Evolutionary conservation across 2,113 vertebrate genomes (phyloP), one percentile per base, ranked within the genome.

Genomic region (Notothenia rossii): DNA sequence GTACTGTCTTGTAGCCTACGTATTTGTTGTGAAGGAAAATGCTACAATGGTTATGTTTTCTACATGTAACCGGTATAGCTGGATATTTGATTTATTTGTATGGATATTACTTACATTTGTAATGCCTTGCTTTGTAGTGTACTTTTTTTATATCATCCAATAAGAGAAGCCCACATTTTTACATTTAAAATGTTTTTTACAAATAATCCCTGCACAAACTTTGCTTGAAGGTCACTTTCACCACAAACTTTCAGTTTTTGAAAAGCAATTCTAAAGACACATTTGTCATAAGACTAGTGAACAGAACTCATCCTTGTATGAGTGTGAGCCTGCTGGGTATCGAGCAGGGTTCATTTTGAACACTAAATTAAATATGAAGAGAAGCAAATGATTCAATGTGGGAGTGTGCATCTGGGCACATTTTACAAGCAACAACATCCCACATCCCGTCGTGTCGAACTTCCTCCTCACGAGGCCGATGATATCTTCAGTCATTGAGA

Each of bases 401-500:
- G 48, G 8, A 10, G 40, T 61, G 49, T 49, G 60, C 7, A 58
- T 69, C 18, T 22, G 58, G 33, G 18, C 8, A 60, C 62, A n/a
- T 60, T 33, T n/a, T 40, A 20, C 1, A 79, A 1, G 60, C n/a
- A 50, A 61, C 17, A 70, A 15, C 25, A 64, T 36, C 70, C 53
- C 49, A 79, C 69, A 50, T 81, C 10, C 64, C 40, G 55, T 55
- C 54, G 40, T 20, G 33, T 86, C 46, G 75, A 50, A 78, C 64
- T 36, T 78, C 68, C 60, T 76, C 72, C 74, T 58, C 36, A 78
- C 18, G 7, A 66, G 18, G 72, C 68, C 36, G 72, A 79, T 83
- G 86, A 83, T 83, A 86, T 72, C 68, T 58, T 48, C 46, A 25
- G 43, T 84, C 53, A 18, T 61, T 71, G 61, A 61, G 82, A 72